Base-by-base conservation (phyloP, 2,888 invertebrate species). In the Ornithoptera priamus region DNA sequence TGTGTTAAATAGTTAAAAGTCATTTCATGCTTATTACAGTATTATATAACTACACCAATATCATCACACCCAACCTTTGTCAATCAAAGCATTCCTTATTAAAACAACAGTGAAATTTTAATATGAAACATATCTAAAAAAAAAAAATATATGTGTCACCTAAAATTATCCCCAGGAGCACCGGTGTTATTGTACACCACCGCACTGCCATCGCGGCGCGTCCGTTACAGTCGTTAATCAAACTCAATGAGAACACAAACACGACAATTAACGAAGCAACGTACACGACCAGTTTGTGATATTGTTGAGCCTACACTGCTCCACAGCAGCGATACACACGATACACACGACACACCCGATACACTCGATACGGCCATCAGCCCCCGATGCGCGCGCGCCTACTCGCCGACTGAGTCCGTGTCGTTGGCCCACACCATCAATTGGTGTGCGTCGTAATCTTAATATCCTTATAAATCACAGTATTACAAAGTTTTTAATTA, bases 281-380 rank as follows among this genome's bases (percentile, higher is more conserved):
- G 69, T 72, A 73, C 75, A 74, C 77, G 80, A 75, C 76, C 75
- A 72, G 72, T 72, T 71, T 72, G 73, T 68, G 68, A 67, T 71
- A 67, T 59, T 68, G 74, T 69, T 74, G 71, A 70, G 66, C 72
- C 72, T 70, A 72, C 72, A 80, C 80, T 80, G 78, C 73, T 53
- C 62, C 61, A 69, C 71, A 72, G 58, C 66, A n/a, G 56, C 0
- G 20, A 56, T 56, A 20, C 56, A 20, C 20, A n/a, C 46, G 46
- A 46, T 46, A 46, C 46, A 30, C 3, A 30, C 30, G 30, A 30
- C 4, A 30, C 30, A 46, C 46, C 2, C 15, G 46, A 46, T 46
- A 46, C 46, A 15, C 46, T 0, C 46, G 46, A 46, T 46, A 46
- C 46, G 46, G 15, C 4, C 15, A 15, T 12, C 15, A 46, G 12